These are phyloP conservation scores for Hofmannophila pseudospretella DNA, from an alignment of 2,888 invertebrate genomes.

Conservation along the genomic window DNA sequence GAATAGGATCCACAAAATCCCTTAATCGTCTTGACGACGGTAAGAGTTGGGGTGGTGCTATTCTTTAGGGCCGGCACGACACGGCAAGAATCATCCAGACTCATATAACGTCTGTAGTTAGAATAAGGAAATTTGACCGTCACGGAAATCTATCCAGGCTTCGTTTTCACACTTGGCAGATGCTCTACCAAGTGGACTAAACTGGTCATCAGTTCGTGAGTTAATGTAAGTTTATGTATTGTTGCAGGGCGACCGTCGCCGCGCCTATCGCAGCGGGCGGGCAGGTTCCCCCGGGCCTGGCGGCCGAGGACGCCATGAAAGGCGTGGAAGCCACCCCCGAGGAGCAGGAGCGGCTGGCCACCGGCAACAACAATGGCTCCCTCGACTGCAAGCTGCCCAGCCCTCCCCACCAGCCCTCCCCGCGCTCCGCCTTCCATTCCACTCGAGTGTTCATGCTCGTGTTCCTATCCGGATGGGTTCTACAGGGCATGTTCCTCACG, in stretches of 20 bases:
- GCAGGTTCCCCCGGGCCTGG: conserved; percentile 56
- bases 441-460: conserved; percentile 93
- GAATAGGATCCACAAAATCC: too few species aligned
- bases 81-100: too few species aligned
- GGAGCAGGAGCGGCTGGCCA: conserved; percentile 68
- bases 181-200: conserved; percentile 7
- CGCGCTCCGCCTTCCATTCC: conserved; percentile 86
- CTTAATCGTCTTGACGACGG: too few species aligned
- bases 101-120: too few species aligned
- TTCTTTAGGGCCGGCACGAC: too few species aligned
- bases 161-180: too few species aligned
- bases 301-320: conserved; percentile 65
- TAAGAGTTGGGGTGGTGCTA: too few species aligned
- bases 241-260: conserved; percentile 60
- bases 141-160: too few species aligned
- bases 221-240: conserved; percentile 35
- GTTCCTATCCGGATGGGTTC: conserved; percentile 91
- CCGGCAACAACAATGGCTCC: conserved; percentile 83
- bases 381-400: conserved; percentile 87
- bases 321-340: conserved; percentile 71
- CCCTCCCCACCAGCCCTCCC: conserved; percentile 68
- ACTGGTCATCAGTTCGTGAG: conserved; percentile 5
- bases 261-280: conserved; percentile 54
- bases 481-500: conserved; percentile 95
- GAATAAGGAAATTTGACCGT: too few species aligned